Evolutionary conservation across 2,888 invertebrate genomes (phyloP).

Genomic region (Micoletzkya japonica): DNA sequence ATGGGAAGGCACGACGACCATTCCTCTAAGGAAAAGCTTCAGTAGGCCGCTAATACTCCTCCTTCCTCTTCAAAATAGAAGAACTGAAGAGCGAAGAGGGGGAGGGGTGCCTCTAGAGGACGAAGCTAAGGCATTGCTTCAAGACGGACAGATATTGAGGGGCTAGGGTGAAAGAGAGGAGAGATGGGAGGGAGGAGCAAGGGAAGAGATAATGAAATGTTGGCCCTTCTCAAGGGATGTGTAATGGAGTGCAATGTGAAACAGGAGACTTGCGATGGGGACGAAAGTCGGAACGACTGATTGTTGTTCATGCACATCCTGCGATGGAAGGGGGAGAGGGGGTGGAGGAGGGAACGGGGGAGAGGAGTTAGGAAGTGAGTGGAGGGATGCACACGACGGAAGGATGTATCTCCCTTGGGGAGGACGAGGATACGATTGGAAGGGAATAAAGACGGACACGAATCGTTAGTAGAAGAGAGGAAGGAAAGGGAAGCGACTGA

Average conservation of each 20-base stretch:
- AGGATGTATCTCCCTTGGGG: neutral
- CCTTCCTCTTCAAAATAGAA: neutral
- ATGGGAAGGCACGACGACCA: neutral
- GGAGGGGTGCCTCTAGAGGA: slow-evolving; percentile 5
- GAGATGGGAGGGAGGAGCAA: neutral
- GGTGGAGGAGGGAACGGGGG: neutral
- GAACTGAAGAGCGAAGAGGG: neutral
- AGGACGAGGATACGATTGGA: neutral
- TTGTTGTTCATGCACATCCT: neutral
- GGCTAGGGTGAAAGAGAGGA: neutral
- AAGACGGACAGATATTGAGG: slow-evolving; percentile 4
- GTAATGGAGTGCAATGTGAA: neutral
- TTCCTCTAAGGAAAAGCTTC: neutral
- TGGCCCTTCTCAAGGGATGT: no score
- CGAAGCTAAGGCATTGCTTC: no score
- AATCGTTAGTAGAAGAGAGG: no score
- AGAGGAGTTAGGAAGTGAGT: neutral
- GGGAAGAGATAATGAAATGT: no score
- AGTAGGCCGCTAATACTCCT: no score
- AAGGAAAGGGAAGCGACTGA: slow-evolving; percentile 41
- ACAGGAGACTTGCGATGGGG: neutral
- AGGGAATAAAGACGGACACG: neutral
- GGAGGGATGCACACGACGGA: neutral
- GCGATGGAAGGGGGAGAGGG: neutral
- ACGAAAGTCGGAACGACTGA: neutral